Conservation (phyloP, 2,797 vertebrate genomes). For the Acanthis flammea region DNA sequence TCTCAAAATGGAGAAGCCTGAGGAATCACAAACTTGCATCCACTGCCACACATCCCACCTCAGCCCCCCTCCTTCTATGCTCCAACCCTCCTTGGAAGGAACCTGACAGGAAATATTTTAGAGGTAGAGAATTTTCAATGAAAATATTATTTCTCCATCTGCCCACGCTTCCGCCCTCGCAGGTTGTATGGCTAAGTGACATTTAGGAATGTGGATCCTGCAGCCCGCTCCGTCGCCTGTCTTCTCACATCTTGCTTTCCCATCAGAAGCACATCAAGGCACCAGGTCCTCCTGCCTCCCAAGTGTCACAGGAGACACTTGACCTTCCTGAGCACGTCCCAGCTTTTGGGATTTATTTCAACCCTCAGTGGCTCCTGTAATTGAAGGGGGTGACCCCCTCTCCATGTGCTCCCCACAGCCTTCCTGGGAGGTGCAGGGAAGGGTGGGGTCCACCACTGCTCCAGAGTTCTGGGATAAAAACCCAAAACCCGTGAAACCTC, state of each 20-base stretch:
- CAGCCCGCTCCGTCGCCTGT: background rate
- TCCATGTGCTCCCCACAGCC: background rate
- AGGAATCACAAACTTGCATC: constrained; percentile 60
- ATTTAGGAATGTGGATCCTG: constrained; percentile 67
- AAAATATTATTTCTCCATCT: constrained; percentile 75
- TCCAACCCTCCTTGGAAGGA: constrained; percentile 60
- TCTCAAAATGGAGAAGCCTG: constrained; percentile 54
- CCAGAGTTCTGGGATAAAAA: constrained; percentile 24
- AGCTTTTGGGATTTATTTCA: background rate
- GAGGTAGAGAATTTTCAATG: constrained; percentile 70
- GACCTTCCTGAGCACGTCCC: background rate
- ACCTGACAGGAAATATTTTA: constrained; percentile 73
- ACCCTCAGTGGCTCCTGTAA: background rate
- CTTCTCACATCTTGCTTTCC: constrained; percentile 53
- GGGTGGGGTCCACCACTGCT: constrained; percentile 29
- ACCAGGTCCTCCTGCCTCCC: constrained; percentile 28
- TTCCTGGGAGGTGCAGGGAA: constrained; percentile 21
- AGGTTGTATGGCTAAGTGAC: constrained; percentile 71
- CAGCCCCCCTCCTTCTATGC: background rate
- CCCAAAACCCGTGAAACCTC: constrained; percentile 6
- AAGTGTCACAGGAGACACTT: constrained; percentile 49
- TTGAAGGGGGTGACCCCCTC: background rate
- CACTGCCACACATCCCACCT: constrained; percentile 46
- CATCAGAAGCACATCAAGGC: background rate
- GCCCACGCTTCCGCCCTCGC: constrained; percentile 54